Conservation (phyloP, 2,113 vertebrate species). For the Speoplatyrhinus poulsoni region DNA sequence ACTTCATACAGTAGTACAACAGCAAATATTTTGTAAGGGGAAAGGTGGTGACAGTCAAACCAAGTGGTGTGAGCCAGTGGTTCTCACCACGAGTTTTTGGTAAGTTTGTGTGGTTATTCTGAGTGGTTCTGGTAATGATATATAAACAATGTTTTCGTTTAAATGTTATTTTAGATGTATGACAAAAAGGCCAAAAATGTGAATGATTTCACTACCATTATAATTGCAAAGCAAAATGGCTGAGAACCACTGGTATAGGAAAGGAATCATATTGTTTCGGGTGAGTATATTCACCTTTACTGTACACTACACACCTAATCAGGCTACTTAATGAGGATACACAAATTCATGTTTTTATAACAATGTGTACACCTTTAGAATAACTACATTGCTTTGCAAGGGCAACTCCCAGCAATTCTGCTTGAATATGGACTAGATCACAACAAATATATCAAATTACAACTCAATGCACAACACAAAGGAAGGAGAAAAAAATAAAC, state of each 20-base stretch:
- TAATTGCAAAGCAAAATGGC: background rate
- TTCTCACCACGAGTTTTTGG: background rate
- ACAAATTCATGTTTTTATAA: background rate
- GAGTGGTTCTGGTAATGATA: too few relatives aligned
- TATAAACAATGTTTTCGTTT: too few relatives aligned
- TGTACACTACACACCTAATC: background rate
- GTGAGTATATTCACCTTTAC: too few relatives aligned
- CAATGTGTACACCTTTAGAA: background rate
- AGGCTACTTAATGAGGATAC: background rate
- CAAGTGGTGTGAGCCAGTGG: background rate
- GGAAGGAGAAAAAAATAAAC: conserved; percentile 33
- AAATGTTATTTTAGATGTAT: background rate
- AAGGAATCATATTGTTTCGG: background rate
- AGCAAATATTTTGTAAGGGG: background rate
- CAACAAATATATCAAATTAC: conserved; percentile 49
- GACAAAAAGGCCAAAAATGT: background rate
- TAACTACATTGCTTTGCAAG: conserved; percentile 28
- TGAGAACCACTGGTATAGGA: background rate
- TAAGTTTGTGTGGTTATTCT: too few relatives aligned
- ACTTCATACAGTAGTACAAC: conserved; percentile 13
- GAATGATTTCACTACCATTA: background rate
- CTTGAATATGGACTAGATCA: conserved; percentile 41
- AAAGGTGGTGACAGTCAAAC: background rate
- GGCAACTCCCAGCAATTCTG: conserved; percentile 29
- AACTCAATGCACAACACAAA: conserved; percentile 46